Base-by-base conservation (phyloP, 35 echinoderm and acorn worm species). In the Acanthaster planci region DNA sequence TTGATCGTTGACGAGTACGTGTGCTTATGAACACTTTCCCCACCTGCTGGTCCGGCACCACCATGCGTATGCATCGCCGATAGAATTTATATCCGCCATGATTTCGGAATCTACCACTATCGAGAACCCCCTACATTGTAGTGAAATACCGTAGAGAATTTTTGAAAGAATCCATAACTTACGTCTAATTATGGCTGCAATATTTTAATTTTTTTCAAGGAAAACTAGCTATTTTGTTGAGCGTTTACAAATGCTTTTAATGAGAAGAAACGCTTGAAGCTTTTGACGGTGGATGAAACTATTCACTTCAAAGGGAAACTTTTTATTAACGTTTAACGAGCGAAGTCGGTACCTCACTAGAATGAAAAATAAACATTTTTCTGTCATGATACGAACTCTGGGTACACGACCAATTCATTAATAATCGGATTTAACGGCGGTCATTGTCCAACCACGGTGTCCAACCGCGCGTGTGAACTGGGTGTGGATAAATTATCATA, bases 261-360 rank as follows among this genome's bases (percentile, higher is more conserved):
- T 47, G 42, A 47, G 4, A 4, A 47, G 12, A 6, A 47, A 47
- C 12, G 12, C 42, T 6, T 47, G 4, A 6, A 47, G 42, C 12
- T 47, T 47, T 47, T 4, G 4, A 47, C 12, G 4, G 42, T 12
- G 42, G 42, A 47, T 47, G 42, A 47, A 6, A 6, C 42, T 12
- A 47, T 47, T 47, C 4, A 47, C 12, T 47, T 47, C 12, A 47
- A 47, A 47, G 42, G 42, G 42, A 47, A 4, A 21, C 2, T 29
- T 72, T 72, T 72, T 29, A 72, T 72, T 72, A 72, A 31, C 64
- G 64, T 72, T 72, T 72, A 72, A 72, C 64, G 16, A 72, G 34
- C 14, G 30, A 31, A 72, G 64, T 72, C 64, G 23, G 64, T 72
- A 14, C 42, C 42, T 47, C 4, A 12, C 42, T 47, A 47, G 12